phyloP scores from a whole-genome alignment of 2,797 vertebrate species.

The Helicolenus hilgendorfi region DNA sequence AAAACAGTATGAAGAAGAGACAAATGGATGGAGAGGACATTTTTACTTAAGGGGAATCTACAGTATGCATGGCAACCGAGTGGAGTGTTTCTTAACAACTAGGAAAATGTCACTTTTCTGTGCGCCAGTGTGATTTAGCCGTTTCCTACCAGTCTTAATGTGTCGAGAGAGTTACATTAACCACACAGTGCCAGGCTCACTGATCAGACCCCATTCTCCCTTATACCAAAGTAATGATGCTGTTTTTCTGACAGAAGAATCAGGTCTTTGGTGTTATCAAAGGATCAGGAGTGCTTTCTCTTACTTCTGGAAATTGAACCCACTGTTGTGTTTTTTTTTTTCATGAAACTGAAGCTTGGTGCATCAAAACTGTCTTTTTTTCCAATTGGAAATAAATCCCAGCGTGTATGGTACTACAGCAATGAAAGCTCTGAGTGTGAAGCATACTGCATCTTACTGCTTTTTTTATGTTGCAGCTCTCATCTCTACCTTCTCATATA shows the following conservation, averaged over 20 bases:
- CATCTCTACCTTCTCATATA: background rate
- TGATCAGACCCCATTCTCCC: constrained; percentile 18
- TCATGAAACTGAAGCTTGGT: background rate
- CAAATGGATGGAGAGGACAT: constrained; percentile 4
- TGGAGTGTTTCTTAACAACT: background rate
- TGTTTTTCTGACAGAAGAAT: constrained; percentile 23
- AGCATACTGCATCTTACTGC: background rate
- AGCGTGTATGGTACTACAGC: background rate
- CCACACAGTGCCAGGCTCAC: constrained; percentile 45
- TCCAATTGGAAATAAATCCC: background rate
- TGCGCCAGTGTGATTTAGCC: constrained; percentile 5
- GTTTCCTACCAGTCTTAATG: constrained; percentile 10
- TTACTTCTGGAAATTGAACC: background rate
- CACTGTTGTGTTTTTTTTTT: background rate
- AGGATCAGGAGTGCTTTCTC: constrained; percentile 7
- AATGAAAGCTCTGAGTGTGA: background rate
- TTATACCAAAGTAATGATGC: constrained; percentile 60
- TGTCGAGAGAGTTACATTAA: background rate
- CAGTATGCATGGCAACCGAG: constrained; percentile 9
- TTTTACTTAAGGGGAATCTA: constrained; percentile 34
- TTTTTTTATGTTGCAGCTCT: background rate
- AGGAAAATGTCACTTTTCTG: background rate
- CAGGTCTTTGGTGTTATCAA: constrained; percentile 26
- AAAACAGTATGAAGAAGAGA: constrained; percentile 59
- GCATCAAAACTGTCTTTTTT: background rate